Percentiles rank a stretch among this genome's conserved stretches.
Conservation (phyloP, 2,113 vertebrate species). For the Lepus timidus region DNA sequence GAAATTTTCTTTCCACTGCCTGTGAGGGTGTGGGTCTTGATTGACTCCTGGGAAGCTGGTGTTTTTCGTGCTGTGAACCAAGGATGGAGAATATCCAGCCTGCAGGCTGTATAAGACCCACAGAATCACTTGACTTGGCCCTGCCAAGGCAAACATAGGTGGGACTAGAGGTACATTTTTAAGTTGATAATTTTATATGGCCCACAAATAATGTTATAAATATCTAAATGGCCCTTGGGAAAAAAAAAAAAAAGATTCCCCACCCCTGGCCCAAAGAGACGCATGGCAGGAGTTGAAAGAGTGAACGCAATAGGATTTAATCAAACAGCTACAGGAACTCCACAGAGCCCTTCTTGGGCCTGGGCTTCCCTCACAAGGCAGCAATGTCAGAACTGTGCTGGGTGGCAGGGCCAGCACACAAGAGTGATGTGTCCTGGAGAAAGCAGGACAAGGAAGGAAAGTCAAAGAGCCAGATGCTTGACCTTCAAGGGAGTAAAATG, state of each 20-base stretch:
- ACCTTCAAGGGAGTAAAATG: not conserved
- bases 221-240: too few relatives aligned
- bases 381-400: not conserved
- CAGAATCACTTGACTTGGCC: too few relatives aligned
- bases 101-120: too few relatives aligned
- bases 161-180: too few relatives aligned
- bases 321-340: not conserved
- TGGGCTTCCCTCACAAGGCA: not conserved
- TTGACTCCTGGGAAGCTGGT: not conserved
- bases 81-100: too few relatives aligned
- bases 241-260: too few relatives aligned
- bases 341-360: not conserved
- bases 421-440: not conserved
- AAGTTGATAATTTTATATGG: too few relatives aligned
- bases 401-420: not conserved
- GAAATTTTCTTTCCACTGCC: not conserved
- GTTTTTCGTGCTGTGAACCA: not conserved
- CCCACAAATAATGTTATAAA: too few relatives aligned
- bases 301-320: not conserved
- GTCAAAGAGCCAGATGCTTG: not conserved
- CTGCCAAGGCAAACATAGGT: too few relatives aligned
- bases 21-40: not conserved
- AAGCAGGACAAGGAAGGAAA: not conserved
- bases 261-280: not conserved
- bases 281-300: not conserved